Evolutionary conservation across 2,797 vertebrate species (phyloP).

Genomic region (Uromys caudimaculatus): DNA sequence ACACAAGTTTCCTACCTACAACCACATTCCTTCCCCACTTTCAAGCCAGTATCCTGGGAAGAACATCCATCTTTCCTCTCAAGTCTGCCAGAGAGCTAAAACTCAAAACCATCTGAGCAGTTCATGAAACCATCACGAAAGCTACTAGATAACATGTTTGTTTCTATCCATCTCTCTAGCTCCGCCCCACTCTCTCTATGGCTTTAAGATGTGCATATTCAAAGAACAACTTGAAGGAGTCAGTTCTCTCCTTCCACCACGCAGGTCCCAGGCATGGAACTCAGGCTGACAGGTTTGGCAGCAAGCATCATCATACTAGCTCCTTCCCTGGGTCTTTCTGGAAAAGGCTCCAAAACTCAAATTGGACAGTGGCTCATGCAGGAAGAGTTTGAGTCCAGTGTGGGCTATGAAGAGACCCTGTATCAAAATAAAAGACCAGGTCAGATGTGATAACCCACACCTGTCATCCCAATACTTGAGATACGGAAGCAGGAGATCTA

Average conservation of each 20-base stretch:
- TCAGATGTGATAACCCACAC: background rate
- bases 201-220: background rate
- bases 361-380: background rate
- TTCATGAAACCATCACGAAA: conserved; percentile 43
- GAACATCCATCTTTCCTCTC: conserved; percentile 31
- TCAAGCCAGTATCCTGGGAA: background rate
- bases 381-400: background rate
- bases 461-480: background rate
- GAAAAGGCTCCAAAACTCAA: background rate
- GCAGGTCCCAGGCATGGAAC: background rate
- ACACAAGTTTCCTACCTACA: background rate
- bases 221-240: background rate
- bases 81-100: conserved; percentile 19
- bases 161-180: too few species aligned
- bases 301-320: background rate
- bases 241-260: background rate
- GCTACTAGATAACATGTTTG: conserved; percentile 63
- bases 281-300: background rate
- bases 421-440: background rate
- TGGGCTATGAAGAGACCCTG: background rate
- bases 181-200: background rate
- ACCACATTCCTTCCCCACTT: background rate
- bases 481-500: background rate
- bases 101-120: conserved; percentile 65
- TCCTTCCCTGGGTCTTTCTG: background rate